A percentile compares a stretch with the other conserved stretches of the same genome.
These are phyloP conservation scores for Acrocyrtus sp. DNA, from an alignment of 2,888 invertebrate species.

Conservation along the genomic window DNA sequence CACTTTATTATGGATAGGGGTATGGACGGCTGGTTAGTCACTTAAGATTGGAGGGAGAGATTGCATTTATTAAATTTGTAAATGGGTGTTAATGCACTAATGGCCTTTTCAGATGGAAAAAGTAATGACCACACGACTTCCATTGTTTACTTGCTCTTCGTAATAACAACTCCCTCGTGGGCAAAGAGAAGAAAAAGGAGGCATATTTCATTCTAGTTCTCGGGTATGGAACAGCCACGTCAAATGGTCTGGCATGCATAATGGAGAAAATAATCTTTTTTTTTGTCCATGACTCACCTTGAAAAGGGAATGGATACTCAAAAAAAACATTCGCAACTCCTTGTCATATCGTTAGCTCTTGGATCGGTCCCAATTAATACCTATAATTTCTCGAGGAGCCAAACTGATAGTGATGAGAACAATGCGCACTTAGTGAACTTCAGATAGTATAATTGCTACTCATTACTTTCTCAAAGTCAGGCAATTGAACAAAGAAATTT, in stretches of 20 bases:
- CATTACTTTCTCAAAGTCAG: too few species aligned
- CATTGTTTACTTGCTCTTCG: conserved; percentile 28
- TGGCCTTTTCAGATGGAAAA: conserved; percentile 39
- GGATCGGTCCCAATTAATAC: background rate
- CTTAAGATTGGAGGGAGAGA: conserved; percentile 29
- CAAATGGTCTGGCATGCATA: background rate
- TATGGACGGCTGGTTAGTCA: conserved; percentile 3
- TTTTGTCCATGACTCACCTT: background rate
- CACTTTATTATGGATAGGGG: background rate
- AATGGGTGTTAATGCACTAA: conserved; percentile 48
- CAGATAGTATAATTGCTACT: too few species aligned
- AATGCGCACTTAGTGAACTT: background rate
- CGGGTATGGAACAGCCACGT: background rate
- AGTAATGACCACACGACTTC: conserved; percentile 44
- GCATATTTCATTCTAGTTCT: background rate
- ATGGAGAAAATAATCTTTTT: too few species aligned
- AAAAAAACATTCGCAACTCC: background rate
- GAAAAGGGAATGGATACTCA: background rate
- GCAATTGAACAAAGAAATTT: too few species aligned
- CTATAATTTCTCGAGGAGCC: background rate
- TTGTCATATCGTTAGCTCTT: background rate
- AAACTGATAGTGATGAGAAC: background rate
- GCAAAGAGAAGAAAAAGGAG: conserved; percentile 1
- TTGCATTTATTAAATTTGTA: conserved; percentile 47
- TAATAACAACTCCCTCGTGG: conserved; percentile 17